Evolutionary conservation across 2,113 vertebrate species (phyloP), one percentile per base, ranked within the genome.

Genomic region (Silurus glanis): DNA sequence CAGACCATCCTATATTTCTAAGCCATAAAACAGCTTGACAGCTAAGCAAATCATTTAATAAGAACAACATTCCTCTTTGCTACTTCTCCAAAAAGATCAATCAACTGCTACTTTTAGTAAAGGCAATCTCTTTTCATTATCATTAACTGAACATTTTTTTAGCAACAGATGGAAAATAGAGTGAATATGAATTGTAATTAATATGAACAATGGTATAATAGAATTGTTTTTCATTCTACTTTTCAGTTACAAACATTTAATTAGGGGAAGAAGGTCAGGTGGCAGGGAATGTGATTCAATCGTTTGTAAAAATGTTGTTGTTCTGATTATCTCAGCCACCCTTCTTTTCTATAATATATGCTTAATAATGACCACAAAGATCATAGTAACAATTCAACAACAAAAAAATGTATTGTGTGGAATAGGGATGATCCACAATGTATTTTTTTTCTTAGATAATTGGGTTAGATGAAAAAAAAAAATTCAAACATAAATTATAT

Each of bases 21-120:
- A 80, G 8, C 28, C 16, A 56, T 59, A 80, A 80, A 45, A 80
- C 6, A 80, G 76, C 49, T 58, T 79, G n/a, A 58, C n/a, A 58
- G 55, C 51, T 12, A 58, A 79, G 76, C 51, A 56, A 79, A 56
- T 28, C 9, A 56, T 79, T 28, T 28, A 72, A 76, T 76, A 12
- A 79, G 75, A 56, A 56, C 5, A 25, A 16, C 12, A n/a, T 55
- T 25, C 53, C 53, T 76, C 37, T 53, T n/a, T 5, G 9, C 8
- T 5, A 66, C 23, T 61, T 61, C 59, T 61, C 59, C 23, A 25
- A 66, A 25, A 25, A 25, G 10, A 37, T 17, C 28, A 71, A 16
- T 0, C 14, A 45, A 4, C 67, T 45, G 56, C 56, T 16, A 4
- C n/a, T 66, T 66, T 0, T 0, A 25, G 62, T 66, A 25, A 66